Evolutionary conservation across 2,888 invertebrate species (phyloP).

Genomic region (Pheosia tremula): DNA sequence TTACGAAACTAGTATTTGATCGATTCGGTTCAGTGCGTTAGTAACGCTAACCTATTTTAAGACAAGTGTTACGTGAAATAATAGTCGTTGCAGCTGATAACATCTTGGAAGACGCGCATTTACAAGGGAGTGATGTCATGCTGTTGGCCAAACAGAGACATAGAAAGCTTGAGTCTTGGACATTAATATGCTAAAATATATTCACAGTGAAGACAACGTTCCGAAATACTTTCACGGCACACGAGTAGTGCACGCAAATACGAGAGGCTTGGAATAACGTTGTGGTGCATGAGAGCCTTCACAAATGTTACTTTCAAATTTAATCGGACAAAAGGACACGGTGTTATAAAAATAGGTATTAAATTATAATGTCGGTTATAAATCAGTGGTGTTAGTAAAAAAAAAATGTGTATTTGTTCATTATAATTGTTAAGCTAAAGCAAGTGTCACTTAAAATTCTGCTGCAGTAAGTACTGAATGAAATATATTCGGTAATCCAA

Average conservation of each 20-base stretch:
- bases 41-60: slow-evolving; percentile 18
- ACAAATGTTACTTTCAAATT: slow-evolving; percentile 56
- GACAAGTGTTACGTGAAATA: slow-evolving; percentile 13
- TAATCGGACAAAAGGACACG: slow-evolving; percentile 35
- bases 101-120: slow-evolving; percentile 31
- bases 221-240: slow-evolving; percentile 80
- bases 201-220: slow-evolving; percentile 69
- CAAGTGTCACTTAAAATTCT: slow-evolving; percentile 23
- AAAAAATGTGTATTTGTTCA: not conserved
- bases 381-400: not conserved
- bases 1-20: slow-evolving; percentile 46
- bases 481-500: slow-evolving; percentile 33
- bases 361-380: slow-evolving; percentile 1
- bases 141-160: slow-evolving; percentile 49
- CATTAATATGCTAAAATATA: slow-evolving; percentile 80
- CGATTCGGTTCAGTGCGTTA: slow-evolving; percentile 46
- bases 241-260: slow-evolving; percentile 73
- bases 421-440: not conserved
- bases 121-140: slow-evolving; percentile 51
- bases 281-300: slow-evolving; percentile 60
- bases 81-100: slow-evolving; percentile 28
- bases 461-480: slow-evolving; percentile 23
- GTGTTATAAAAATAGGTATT: slow-evolving; percentile 20
- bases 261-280: slow-evolving; percentile 66
- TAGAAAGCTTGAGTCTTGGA: slow-evolving; percentile 71